These are phyloP conservation scores for Numenius arquata DNA, from an alignment of 2,113 vertebrate species.

Conservation along the genomic window DNA sequence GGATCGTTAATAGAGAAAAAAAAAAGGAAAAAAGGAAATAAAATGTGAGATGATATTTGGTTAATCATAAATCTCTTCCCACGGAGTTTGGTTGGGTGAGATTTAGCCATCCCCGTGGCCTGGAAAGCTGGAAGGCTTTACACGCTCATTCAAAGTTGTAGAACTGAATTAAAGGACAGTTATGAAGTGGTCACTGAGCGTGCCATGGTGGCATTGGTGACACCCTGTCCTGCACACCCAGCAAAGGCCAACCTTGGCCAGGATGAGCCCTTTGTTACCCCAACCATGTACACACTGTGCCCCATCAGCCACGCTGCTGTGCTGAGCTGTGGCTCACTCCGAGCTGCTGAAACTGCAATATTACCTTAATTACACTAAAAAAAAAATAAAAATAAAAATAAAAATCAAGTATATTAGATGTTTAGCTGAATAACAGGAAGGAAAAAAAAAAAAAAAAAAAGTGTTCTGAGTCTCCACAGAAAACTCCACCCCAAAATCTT, in stretches of 20 bases:
- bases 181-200: not conserved
- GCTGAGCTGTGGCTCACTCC: not conserved
- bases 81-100: not conserved
- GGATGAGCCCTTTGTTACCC: not conserved
- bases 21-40: not conserved
- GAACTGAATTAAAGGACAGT: not conserved
- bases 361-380: not conserved
- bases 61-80: not conserved
- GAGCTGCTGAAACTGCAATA: not conserved
- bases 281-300: not conserved
- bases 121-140: not conserved
- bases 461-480: not conserved
- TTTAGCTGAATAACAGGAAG: not conserved
- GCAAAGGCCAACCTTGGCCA: not conserved
- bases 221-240: not conserved
- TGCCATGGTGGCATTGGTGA: not conserved
- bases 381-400: not conserved
- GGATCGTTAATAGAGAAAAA: not conserved
- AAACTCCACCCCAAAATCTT: conserved; percentile 63
- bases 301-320: not conserved
- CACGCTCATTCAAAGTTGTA: not conserved
- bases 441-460: not conserved
- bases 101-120: not conserved
- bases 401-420: not conserved
- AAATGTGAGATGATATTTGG: not conserved